Evolutionary conservation across 2,113 vertebrate species (phyloP), one percentile per base, ranked within the genome.

Genomic region (Microcebus ravelobensis): DNA sequence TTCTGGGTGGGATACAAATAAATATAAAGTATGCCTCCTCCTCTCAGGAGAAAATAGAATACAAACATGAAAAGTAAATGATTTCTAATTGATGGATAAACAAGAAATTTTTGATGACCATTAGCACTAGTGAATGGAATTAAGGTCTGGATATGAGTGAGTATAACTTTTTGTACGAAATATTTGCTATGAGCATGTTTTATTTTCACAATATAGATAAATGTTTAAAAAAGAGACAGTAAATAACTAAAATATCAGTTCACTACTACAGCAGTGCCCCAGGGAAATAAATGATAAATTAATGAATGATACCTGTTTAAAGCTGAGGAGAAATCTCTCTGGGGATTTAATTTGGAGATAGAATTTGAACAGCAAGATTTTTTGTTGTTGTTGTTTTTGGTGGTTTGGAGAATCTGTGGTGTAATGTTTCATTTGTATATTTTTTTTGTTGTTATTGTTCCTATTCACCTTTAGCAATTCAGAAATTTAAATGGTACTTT

Each of bases 401-500:
- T 34, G 18, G 23, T 86, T 73, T 95, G 18, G 85, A 74, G 55
- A 48, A 48, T 68, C 68, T 48, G 36, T 71, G 8, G 8, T 36
- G 0, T 76, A 83, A 87, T 17, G 12, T 71, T 42, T 89, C 77
- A 70, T 86, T 57, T 95, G 23, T 79, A 81, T 50, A 63, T 77
- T 70, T 82, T 71, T 59, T 25, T 61, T 61, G 57, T 59, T 59
- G 50, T 55, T 57, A 34, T 90, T 96, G 63, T 12, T 63, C 90
- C 80, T 48, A 79, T 80, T 74, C 20, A 42, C 34, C 23, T 92
- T 93, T 87, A 94, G 17, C 27, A 85, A 10, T 84, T 94, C n/a
- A 61, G 81, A 97, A 91, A 79, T 90, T 87, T 79, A 90, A 93
- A 65, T 77, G 31, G 83, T 70, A 52, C 31, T 83, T 91, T 87